These are phyloP conservation scores for Haliclona indistincta DNA, from an alignment of 37 sponge, comb jelly and placozoan species.

Conservation along the genomic window DNA sequence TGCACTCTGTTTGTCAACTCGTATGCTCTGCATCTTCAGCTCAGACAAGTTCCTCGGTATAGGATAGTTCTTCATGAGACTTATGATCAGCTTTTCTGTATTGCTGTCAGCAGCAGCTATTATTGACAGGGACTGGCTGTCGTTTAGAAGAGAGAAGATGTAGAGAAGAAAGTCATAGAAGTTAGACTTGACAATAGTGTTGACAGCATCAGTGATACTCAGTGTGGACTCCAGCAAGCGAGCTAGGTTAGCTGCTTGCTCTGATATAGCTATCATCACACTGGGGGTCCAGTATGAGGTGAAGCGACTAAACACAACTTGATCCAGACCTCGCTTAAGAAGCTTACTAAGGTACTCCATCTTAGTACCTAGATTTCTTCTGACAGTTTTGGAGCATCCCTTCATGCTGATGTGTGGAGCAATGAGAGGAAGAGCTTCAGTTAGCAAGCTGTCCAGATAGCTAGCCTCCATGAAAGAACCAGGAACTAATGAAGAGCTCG, in stretches of 20 bases:
- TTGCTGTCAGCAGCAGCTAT: too few relatives aligned
- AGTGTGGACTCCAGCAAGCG: slow-evolving; percentile 1
- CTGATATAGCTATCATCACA: background rate
- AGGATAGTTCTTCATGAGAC: slow-evolving; percentile 36
- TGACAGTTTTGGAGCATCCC: background rate
- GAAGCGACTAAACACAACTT: slow-evolving; percentile 11
- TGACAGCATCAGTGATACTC: slow-evolving; percentile 17
- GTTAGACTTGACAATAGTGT: slow-evolving; percentile 22
- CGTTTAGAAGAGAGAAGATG: slow-evolving; percentile 29
- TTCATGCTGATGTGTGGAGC: background rate
- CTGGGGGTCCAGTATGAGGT: slow-evolving; percentile 24
- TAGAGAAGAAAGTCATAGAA: slow-evolving; percentile 20
- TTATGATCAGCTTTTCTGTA: slow-evolving; percentile 67
- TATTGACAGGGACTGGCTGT: too few relatives aligned
- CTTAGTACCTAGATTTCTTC: background rate
- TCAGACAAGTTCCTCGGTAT: slow-evolving; percentile 61
- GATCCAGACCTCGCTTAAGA: slow-evolving; percentile 26
- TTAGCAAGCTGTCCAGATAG: background rate
- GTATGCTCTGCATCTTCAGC: slow-evolving; percentile 46
- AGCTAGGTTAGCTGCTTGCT: slow-evolving; percentile 9
- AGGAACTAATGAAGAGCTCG: background rate
- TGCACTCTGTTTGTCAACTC: background rate
- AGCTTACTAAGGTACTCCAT: slow-evolving; percentile 12
- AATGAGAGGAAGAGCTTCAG: background rate
- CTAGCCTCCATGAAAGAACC: background rate